Evolutionary conservation across 1,140 invertebrate genomes (phyloP).

Genomic region (Dreissena polymorpha): DNA sequence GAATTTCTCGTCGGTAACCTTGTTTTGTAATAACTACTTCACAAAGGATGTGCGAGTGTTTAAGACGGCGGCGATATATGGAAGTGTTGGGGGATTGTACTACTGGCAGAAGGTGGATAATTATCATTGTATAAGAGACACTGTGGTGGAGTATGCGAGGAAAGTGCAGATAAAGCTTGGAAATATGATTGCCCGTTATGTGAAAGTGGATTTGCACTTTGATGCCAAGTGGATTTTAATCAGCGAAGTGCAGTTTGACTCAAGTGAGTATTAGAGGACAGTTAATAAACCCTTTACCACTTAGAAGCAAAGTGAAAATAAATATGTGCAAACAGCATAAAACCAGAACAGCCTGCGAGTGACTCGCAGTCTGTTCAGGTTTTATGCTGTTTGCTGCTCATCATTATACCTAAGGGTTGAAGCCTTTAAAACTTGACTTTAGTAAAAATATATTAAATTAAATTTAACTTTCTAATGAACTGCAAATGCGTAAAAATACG

Average conservation of each 20-base stretch:
- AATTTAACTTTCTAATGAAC: no score
- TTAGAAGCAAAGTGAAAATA: no score
- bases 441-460: no score
- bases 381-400: no score
- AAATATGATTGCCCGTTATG: constrained; percentile 89
- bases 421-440: no score
- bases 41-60: constrained; percentile 85
- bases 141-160: constrained; percentile 90
- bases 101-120: constrained; percentile 88
- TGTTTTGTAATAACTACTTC: constrained; percentile 89
- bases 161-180: constrained; percentile 92
- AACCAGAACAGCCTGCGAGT: no score
- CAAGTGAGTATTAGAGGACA: constrained; percentile 67
- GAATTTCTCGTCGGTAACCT: constrained; percentile 92
- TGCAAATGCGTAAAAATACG: no score
- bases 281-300: no score
- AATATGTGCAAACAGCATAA: no score
- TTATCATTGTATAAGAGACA: constrained; percentile 88
- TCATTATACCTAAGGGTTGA: no score
- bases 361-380: no score
- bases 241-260: constrained; percentile 86
- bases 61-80: constrained; percentile 85
- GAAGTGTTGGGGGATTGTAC: constrained; percentile 89
- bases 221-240: constrained; percentile 93
- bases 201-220: constrained; percentile 90